Conservation (phyloP, 2,113 vertebrate species). For the Anseranas semipalmata region DNA sequence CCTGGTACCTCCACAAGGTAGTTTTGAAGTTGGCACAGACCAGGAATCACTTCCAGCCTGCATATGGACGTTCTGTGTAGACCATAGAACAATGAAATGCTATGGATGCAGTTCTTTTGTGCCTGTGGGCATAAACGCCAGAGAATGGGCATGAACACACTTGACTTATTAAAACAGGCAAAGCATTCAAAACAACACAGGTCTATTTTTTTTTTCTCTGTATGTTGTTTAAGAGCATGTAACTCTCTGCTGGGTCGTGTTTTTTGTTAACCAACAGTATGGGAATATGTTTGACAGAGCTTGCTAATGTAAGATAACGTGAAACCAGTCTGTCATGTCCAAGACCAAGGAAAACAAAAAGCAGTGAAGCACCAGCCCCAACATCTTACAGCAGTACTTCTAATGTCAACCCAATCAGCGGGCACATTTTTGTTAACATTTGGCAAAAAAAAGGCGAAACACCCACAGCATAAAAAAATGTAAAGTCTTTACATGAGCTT, state of each 20-base stretch:
- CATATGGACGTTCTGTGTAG: neutral
- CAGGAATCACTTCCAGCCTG: neutral
- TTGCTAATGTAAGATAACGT: neutral
- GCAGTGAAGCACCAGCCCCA: neutral
- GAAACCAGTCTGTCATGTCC: neutral
- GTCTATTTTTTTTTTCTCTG: neutral
- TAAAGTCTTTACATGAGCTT: neutral
- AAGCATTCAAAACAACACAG: neutral
- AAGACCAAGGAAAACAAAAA: neutral
- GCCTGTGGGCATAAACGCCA: neutral
- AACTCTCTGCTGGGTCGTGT: neutral
- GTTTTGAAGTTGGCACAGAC: neutral
- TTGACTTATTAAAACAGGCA: neutral
- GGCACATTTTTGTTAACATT: too few relatives aligned
- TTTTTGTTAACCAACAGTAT: neutral
- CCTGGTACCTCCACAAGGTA: neutral
- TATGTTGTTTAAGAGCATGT: neutral
- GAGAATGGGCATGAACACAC: neutral
- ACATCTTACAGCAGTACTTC: neutral
- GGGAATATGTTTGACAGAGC: fast-evolving
- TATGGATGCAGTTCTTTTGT: neutral
- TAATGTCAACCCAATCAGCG: neutral
- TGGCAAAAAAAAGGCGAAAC: neutral
- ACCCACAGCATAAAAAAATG: neutral
- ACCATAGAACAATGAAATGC: neutral